Evolutionary conservation across 2,113 vertebrate genomes (phyloP).

Genomic region (Triplophysa rosa): DNA sequence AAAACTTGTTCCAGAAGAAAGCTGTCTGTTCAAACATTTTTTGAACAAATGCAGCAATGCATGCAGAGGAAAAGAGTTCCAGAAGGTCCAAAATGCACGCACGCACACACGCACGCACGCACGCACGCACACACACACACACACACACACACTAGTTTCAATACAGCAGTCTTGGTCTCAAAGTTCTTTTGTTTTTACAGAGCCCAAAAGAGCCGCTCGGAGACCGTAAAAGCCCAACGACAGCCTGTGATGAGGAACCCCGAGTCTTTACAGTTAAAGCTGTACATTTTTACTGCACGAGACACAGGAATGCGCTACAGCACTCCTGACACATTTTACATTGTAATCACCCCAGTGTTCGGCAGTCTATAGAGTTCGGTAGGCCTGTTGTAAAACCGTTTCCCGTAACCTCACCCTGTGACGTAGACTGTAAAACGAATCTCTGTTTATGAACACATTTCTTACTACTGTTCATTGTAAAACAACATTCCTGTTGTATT

Average conservation of each 20-base stretch:
- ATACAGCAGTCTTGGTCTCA: background rate
- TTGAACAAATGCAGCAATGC: constrained; percentile 39
- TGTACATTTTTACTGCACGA: constrained; percentile 35
- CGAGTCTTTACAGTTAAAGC: constrained; percentile 19
- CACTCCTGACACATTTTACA: constrained; percentile 2
- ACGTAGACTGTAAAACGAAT: background rate
- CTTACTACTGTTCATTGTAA: constrained; percentile 19
- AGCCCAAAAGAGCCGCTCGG: constrained; percentile 39
- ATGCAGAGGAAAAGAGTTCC: background rate
- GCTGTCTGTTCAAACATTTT: constrained; percentile 57
- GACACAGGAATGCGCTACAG: constrained; percentile 16
- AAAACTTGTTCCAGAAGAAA: constrained; percentile 58
- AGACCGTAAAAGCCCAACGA: constrained; percentile 32
- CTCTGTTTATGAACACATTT: constrained; percentile 19
- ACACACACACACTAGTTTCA: background rate
- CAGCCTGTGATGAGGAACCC: constrained; percentile 22
- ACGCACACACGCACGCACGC: background rate
- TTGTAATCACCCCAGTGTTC: constrained; percentile 23
- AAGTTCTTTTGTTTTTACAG: constrained; percentile 39
- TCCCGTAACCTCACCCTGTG: constrained; percentile 18
- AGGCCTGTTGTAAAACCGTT: constrained; percentile 8
- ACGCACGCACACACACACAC: background rate
- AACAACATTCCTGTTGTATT: constrained; percentile 5
- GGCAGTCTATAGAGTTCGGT: constrained; percentile 18
- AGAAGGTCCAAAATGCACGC: background rate